These are phyloP conservation scores for Aplodontia rufa DNA, from an alignment of 2,113 vertebrate species.

Conservation along the genomic window DNA sequence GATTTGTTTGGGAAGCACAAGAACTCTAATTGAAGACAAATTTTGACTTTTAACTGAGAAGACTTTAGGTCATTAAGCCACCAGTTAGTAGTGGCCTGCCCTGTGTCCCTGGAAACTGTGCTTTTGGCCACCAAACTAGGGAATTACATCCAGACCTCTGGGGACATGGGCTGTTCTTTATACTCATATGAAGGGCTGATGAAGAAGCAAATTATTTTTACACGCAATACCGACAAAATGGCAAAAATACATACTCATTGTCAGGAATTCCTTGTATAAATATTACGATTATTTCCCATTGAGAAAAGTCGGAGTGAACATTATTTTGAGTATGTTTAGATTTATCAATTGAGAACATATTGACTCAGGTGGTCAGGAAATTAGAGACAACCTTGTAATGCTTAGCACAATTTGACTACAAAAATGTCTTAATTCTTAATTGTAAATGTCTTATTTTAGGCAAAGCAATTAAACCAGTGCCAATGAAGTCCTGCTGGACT, in stretches of 20 bases:
- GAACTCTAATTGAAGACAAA: not conserved
- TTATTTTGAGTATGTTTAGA: not conserved
- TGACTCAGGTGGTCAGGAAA: not conserved
- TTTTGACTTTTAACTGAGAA: not conserved
- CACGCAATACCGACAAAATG: not conserved
- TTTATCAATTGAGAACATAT: not conserved
- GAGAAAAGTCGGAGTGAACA: not conserved
- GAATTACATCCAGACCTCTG: not conserved
- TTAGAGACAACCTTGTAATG: not conserved
- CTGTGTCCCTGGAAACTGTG: not conserved
- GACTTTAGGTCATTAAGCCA: not conserved
- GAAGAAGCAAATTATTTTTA: not conserved
- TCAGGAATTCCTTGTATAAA: not conserved
- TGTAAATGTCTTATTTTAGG: not conserved
- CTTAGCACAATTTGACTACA: not conserved
- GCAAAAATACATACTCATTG: not conserved
- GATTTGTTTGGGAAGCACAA: not conserved
- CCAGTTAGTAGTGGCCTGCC: not conserved
- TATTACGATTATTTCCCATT: not conserved
- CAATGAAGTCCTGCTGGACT: not conserved
- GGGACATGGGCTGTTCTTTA: not conserved
- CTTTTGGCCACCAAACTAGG: not conserved
- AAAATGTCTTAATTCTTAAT: not conserved
- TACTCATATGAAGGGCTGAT: accelerated
- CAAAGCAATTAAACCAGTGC: not conserved